Base-by-base conservation (phyloP, 2,113 vertebrate species). In the Zingel zingel region DNA sequence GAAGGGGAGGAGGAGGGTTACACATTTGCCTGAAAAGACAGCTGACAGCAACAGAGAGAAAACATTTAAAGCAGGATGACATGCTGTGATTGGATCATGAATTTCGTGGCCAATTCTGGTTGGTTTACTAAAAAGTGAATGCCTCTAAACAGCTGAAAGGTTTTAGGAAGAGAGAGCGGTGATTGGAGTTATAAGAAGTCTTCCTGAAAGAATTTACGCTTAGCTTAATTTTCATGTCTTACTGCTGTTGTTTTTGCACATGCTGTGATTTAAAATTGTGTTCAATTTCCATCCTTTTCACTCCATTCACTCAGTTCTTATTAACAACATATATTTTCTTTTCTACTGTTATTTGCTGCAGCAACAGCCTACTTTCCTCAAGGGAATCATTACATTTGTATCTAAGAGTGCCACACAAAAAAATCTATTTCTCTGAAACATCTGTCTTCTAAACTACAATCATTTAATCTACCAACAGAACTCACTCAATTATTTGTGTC, bases 341-440 rank as follows among this genome's bases (percentile, higher is more conserved):
- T 48, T 51, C 58, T 59, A 69, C 53, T 30, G 53, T 56, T n/a
- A 76, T 79, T 79, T 66, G 39, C 77, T 68, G 33, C 23, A 56
- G 18, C 47, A 43, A 50, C 11, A 59, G 30, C 30, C 12, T 56
- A 43, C 10, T 48, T 88, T 74, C 25, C 16, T 74, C 64, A 13
- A 73, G 70, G 73, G 59, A 59, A 36, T 80, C 73, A 79, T 81
- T 68, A 83, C 13, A 25, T 62, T 57, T 86, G 66, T 62, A 53
- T 66, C 33, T 6, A 50, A 58, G 50, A 68, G 57, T 66, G 43
- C 23, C 16, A 69, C 70, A 64, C n/a, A n/a, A n/a, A 56, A 57
- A 66, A 50, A 59, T 51, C 21, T 1, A n/a, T 67, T 66, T 33
- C 23, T 39, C 30, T 62, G 63, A 39, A 50, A 58, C 30, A 25